Conservation (phyloP, 2,797 vertebrate genomes). For the Silurus aristotelis region DNA sequence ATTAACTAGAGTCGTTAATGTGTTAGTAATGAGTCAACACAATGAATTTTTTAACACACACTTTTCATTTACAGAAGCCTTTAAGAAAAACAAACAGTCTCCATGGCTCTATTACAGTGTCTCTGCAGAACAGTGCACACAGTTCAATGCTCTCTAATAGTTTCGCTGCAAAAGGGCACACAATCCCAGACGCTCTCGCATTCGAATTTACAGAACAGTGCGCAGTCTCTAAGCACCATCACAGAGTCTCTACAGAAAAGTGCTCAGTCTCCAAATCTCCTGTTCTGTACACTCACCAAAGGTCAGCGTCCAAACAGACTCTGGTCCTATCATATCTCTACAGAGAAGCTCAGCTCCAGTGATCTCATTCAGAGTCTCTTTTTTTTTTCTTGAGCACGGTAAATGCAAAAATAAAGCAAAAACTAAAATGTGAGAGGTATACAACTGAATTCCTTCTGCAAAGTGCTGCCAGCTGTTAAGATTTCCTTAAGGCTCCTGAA, state of each 20-base stretch:
- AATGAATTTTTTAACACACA: not conserved
- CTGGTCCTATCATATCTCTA: not conserved
- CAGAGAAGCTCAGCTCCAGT: not conserved
- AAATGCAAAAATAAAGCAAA: not conserved
- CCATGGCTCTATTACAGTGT: not conserved
- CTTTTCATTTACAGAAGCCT: not conserved
- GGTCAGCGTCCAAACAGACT: constrained; percentile 9
- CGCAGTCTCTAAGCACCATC: not conserved
- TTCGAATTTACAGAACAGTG: not conserved
- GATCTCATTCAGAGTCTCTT: not conserved
- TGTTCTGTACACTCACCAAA: not conserved
- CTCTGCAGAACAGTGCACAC: not conserved
- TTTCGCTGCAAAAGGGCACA: not conserved
- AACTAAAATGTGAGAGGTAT: not conserved
- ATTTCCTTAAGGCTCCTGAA: not conserved
- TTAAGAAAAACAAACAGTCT: not conserved
- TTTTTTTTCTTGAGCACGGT: not conserved
- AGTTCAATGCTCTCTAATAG: not conserved
- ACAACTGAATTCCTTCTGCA: not conserved
- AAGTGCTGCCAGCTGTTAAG: not conserved
- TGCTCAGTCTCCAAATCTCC: not conserved
- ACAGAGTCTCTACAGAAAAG: not conserved
- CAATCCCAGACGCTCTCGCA: not conserved
- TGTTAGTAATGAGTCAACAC: constrained; percentile 4
- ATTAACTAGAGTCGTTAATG: constrained; percentile 1